These are phyloP conservation scores for Sinocyclocheilus anshuiensis DNA, from an alignment of 2,113 vertebrate genomes.

Conservation along the genomic window DNA sequence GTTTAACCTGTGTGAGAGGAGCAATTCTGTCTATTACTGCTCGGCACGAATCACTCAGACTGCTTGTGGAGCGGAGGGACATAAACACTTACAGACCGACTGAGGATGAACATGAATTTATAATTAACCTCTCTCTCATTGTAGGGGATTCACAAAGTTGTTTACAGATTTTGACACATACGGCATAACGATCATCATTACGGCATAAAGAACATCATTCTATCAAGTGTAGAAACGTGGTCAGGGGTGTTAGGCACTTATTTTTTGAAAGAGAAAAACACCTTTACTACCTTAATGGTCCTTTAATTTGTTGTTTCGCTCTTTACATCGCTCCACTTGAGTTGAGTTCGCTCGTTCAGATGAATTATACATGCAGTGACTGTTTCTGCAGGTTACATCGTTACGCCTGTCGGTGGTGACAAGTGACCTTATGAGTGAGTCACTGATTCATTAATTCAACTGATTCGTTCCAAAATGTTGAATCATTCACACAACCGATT, in stretches of 20 bases:
- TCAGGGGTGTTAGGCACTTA: neutral
- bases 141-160: neutral
- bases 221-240: neutral
- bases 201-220: neutral
- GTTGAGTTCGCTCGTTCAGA: neutral
- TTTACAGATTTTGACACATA: constrained; percentile 4
- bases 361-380: neutral
- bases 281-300: neutral
- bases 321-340: neutral
- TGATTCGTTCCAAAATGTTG: no score
- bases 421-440: neutral
- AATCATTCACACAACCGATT: no score
- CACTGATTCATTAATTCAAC: neutral
- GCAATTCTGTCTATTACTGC: constrained; percentile 9
- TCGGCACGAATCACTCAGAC: neutral
- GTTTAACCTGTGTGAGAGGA: constrained; percentile 28
- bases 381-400: neutral
- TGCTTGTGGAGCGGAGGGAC: neutral
- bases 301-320: neutral
- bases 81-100: neutral
- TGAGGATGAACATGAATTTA: neutral
- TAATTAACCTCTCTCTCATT: neutral
- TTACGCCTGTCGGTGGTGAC: neutral
- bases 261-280: neutral
- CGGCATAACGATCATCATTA: neutral